Conservation (phyloP, 2,113 vertebrate genomes). For the Cyphomyrus plagiostoma region DNA sequence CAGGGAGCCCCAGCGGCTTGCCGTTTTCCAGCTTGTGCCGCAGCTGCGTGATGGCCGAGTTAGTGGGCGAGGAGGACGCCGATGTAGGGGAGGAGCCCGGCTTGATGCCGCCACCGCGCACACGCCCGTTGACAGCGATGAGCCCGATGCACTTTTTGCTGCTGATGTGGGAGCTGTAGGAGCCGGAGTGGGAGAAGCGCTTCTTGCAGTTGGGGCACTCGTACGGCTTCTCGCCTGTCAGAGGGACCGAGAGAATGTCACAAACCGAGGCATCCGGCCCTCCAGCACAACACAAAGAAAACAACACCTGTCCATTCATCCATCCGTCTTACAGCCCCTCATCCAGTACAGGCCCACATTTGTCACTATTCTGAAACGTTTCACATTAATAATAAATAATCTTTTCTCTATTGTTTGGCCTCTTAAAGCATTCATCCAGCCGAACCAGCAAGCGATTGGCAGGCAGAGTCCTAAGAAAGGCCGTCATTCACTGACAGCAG, state of each 20-base stretch:
- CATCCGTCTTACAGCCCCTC: not conserved
- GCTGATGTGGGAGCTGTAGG: no score
- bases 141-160: no score
- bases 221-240: no score
- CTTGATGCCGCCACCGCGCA: no score
- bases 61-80: no score
- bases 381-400: not conserved
- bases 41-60: no score
- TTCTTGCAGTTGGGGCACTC: no score
- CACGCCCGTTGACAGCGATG: no score
- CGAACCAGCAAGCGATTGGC: not conserved
- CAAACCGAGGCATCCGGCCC: not conserved
- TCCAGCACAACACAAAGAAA: not conserved
- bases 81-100: no score
- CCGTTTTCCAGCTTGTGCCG: no score
- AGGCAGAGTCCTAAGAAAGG: constrained; percentile 15
- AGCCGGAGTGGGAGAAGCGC: no score
- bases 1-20: no score
- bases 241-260: constrained; percentile 25
- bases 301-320: not conserved
- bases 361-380: not conserved
- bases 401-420: not conserved
- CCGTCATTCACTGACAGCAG: constrained; percentile 30
- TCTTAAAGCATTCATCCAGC: constrained; percentile 10
- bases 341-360: not conserved